Percentiles rank a stretch among this genome's conserved stretches.
phyloP scores from a whole-genome alignment of 2,888 invertebrate genomes.

The Chrysomela aeneicollis region DNA sequence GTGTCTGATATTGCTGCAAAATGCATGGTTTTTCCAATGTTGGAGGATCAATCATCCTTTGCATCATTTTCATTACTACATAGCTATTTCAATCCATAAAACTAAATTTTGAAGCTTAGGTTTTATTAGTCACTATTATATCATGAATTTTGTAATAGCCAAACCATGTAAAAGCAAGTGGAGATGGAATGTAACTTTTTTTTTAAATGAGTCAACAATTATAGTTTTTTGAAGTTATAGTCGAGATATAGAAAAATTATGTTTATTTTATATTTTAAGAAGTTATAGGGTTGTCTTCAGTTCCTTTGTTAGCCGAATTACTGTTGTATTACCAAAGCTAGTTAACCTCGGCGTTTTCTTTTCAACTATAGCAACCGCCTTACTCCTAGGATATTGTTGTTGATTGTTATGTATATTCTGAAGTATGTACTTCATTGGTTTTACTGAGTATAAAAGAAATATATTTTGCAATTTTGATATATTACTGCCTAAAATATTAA shows the following conservation, averaged over 20 bases:
- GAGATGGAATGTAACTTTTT: too few species aligned
- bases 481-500: too few species aligned
- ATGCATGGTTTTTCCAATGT: slow-evolving; percentile 21
- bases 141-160: too few species aligned
- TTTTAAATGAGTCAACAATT: slow-evolving; percentile 6
- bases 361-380: not conserved
- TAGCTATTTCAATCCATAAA: slow-evolving; percentile 11
- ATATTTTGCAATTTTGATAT: too few species aligned
- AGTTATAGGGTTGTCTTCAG: too few species aligned
- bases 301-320: too few species aligned
- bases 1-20: slow-evolving; percentile 20
- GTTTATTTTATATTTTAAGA: too few species aligned
- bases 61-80: slow-evolving; percentile 11
- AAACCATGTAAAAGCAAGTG: too few species aligned
- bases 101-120: not conserved
- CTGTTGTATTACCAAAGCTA: too few species aligned
- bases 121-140: slow-evolving; percentile 8
- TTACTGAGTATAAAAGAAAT: too few species aligned
- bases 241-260: not conserved
- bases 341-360: not conserved
- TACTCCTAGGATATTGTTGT: not conserved
- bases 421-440: too few species aligned
- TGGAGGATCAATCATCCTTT: slow-evolving; percentile 13
- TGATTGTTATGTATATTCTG: too few species aligned
- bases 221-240: not conserved